These are phyloP conservation scores for Phalacrocorax aristotelis DNA, from an alignment of 2,113 vertebrate genomes.

Conservation along the genomic window DNA sequence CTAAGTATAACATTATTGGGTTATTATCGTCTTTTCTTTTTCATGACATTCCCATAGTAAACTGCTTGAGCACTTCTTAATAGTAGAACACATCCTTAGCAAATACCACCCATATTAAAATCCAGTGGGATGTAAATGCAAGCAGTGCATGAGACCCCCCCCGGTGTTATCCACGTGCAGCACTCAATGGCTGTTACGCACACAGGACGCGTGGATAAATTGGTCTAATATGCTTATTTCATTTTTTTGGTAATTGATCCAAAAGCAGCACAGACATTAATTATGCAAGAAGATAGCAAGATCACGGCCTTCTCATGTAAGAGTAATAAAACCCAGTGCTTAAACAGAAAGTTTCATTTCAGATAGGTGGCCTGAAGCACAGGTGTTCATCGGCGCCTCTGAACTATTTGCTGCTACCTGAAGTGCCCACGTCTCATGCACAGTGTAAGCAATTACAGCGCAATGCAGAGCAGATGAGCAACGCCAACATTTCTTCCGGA, in stretches of 20 bases:
- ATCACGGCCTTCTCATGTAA: not conserved
- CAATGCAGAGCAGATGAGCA: not conserved
- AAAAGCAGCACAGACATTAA: not conserved
- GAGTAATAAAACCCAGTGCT: not conserved
- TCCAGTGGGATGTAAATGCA: not conserved
- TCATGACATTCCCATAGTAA: not conserved
- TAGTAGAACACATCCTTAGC: not conserved
- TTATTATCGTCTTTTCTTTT: not conserved
- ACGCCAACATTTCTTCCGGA: not conserved
- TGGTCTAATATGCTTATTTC: not conserved
- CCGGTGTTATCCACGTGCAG: not conserved
- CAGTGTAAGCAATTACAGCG: not conserved
- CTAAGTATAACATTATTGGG: not conserved
- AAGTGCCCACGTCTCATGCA: not conserved
- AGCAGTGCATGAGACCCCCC: not conserved
- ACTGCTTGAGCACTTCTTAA: not conserved
- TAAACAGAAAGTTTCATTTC: not conserved
- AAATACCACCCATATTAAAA: not conserved
- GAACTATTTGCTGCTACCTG: not conserved
- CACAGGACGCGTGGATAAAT: not conserved
- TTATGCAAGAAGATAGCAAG: not conserved
- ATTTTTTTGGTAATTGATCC: not conserved
- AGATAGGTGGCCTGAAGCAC: not conserved
- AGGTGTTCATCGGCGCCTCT: not conserved
- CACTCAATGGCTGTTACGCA: not conserved